Base-by-base conservation (phyloP, 2,113 vertebrate genomes). In the Heterotilapia buettikoferi region DNA sequence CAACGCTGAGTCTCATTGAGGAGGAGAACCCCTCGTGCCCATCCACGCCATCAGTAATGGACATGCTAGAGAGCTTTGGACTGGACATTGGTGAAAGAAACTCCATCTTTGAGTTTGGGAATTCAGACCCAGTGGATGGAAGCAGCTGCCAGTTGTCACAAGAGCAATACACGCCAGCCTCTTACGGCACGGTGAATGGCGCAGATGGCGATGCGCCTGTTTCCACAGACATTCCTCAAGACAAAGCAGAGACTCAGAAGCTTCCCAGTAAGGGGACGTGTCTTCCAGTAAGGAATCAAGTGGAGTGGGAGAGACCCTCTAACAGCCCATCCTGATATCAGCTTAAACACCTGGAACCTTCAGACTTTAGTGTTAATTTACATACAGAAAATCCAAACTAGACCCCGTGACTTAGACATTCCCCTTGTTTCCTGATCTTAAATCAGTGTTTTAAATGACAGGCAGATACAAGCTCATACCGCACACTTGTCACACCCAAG, bases 231-330 rank as follows among this genome's bases (percentile, higher is more conserved):
- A 33, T 83, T 54, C 19, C 82, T 81, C 61, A 18, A 21, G 57
- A 89, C 5, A 71, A 40, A 6, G 26, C 80, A 24, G 21, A 86
- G 9, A 9, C 59, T 21, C 43, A 19, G 53, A 47, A 84, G 33
- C 36, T 33, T 79, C 7, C 79, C n/a, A 40, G 54, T 13, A 92
- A 80, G 9, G 88, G 31, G 19, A 31, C 7, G 0, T 26, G 47
- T 19, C 31, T 93, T 21, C 93, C 90, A 7, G 38, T 79, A 38
- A 94, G 95, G 82, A 96, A 78, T 86, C 92, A 91, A 82, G 96
- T 95, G 85, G 95, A 93, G 91, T 96, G 96, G 96, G 95, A 95
- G 33, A 95, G 59, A 92, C 84, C 94, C 2, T 80, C 83, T 6
- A 84, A 83, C 71, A 87, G 84, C n/a, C 82, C 90, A 6, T 95